Evolutionary conservation across 2,888 invertebrate genomes (phyloP), one percentile per base, ranked within the genome.

Genomic region (Stratiomys singularior): DNA sequence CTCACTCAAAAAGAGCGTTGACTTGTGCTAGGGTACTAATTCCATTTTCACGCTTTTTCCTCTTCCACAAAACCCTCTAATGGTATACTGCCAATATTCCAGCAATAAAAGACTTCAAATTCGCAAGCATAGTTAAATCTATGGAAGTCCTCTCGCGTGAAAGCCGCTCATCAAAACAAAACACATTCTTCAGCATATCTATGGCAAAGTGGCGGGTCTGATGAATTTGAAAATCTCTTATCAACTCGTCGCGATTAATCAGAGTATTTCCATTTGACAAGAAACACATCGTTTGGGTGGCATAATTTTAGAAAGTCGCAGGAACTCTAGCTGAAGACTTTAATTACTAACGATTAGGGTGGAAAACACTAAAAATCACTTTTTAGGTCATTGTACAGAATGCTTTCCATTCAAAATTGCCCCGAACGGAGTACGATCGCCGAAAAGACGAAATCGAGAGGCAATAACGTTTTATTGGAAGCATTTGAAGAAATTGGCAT

Each of bases 341-440:
- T 64, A 64, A 64, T 64, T n/a, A 15, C 64, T 30, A 64, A 27
- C 27, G 64, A 64, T 64, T 64, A 64, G 28, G 13, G 64, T 3
- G 25, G n/a, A 64, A 30, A 64, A 37, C 58, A n/a, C 4, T 25
- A n/a, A 37, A 21, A 5, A 15, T 28, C 64, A 4, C 7, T 30
- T 64, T 64, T 27, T 27, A 25, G 64, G 30, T 64, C 64, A 64
- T 52, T 52, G n/a, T 7, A 23, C 60, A 25, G 60, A 60, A 23
- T 60, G 23, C 23, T 60, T 60, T n/a, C 23, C 60, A 60, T 60
- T 52, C 52, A 52, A 13, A 15, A 52, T 4, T 52, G 18, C 7
- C 15, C 15, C 15, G 2, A 2, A 18, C 52, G 52, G 15, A 4
- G 52, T 13, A 13, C 7, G 18, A 18, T 4, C 52, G 15, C 52